Conservation (phyloP, 2,113 vertebrate genomes). For the Actenoides lindsayi region DNA sequence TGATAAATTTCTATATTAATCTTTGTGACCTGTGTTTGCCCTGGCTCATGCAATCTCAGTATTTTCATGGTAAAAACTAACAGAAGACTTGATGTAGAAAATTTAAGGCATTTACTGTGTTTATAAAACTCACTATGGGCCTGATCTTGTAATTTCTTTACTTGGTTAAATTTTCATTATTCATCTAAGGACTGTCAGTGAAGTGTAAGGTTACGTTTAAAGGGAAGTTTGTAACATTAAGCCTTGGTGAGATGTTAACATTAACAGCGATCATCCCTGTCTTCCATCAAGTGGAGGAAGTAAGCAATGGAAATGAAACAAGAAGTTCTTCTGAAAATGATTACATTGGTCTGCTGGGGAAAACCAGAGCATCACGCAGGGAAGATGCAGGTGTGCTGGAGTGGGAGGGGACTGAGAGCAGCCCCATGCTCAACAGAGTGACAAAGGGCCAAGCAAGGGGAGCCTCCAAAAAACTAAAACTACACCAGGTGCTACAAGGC, state of each 20-base stretch:
- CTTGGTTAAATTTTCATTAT: slow-evolving; percentile 41
- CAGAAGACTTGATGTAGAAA: not conserved
- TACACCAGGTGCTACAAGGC: too few species aligned
- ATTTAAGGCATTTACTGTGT: slow-evolving; percentile 22
- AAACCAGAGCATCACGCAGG: accelerated
- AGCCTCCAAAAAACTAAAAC: not conserved
- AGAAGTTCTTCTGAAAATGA: not conserved
- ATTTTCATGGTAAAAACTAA: slow-evolving; percentile 4
- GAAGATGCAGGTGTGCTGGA: not conserved
- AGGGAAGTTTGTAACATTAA: not conserved
- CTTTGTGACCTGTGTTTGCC: not conserved
- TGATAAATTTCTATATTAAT: slow-evolving; percentile 51
- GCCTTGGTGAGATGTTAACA: not conserved
- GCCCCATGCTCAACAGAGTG: accelerated
- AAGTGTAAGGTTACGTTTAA: not conserved
- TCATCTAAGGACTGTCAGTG: not conserved
- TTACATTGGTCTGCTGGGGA: not conserved
- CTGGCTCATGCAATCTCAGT: not conserved
- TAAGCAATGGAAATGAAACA: not conserved
- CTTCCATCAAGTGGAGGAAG: not conserved
- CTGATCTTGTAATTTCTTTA: slow-evolving; percentile 8
- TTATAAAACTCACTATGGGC: slow-evolving; percentile 5
- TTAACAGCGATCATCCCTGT: not conserved
- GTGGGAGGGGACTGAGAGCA: not conserved
- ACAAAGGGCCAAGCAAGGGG: not conserved